A percentile compares a stretch with the other conserved stretches of the same genome.
Conservation (phyloP, 2,888 invertebrate species). For the Dynastes maya region DNA sequence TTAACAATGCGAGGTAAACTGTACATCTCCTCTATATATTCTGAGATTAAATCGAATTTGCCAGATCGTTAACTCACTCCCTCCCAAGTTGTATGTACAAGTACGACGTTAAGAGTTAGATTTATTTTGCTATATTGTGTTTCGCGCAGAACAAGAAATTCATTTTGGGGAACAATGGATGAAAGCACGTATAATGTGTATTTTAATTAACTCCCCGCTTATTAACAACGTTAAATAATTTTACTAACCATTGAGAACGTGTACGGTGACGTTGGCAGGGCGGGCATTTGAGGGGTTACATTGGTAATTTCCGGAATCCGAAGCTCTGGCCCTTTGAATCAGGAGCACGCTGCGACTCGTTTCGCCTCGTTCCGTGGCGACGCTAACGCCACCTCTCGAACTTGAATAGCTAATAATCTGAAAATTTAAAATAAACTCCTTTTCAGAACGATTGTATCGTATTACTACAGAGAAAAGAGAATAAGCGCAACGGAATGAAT, state of each 20-base stretch:
- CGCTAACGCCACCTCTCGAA: conserved; percentile 90
- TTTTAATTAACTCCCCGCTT: conserved; percentile 35
- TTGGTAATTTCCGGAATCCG: conserved; percentile 93
- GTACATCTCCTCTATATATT: too few species aligned
- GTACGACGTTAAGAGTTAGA: too few species aligned
- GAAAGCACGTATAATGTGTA: conserved; percentile 23
- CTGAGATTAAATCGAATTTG: too few species aligned
- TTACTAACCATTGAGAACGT: conserved; percentile 91
- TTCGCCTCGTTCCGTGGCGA: conserved; percentile 92
- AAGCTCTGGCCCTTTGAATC: conserved; percentile 88
- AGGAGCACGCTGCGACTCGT: conserved; percentile 92
- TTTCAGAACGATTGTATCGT: conserved; percentile 45
- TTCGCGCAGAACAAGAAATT: conserved; percentile 15
- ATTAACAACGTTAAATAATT: conserved; percentile 34
- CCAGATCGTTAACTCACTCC: too few species aligned
- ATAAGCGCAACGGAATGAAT: background rate
- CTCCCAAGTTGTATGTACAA: too few species aligned
- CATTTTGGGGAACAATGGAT: conserved; percentile 19
- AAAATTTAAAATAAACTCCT: conserved; percentile 59
- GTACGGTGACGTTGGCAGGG: conserved; percentile 91
- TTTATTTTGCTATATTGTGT: background rate
- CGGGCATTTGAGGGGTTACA: conserved; percentile 96
- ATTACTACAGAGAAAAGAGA: background rate
- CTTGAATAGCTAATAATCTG: conserved; percentile 97
- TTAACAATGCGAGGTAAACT: too few species aligned